Evolutionary conservation across 2,888 invertebrate species (phyloP), one percentile per base, ranked within the genome.

Genomic region (Lamellibrachia columna): DNA sequence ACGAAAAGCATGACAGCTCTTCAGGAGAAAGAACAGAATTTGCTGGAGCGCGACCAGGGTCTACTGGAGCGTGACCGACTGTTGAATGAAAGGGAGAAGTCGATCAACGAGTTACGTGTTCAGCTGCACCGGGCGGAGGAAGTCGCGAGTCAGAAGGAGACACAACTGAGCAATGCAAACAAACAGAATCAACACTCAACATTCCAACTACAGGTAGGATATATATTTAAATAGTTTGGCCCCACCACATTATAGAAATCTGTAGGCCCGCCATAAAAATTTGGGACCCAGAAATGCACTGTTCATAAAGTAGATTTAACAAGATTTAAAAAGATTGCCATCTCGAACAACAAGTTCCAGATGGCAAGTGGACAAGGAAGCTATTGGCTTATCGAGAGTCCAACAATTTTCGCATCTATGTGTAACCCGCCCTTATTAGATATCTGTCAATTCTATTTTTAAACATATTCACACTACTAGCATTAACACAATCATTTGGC

Each of bases 111-210:
- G 91, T 93, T 95, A 53, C 93, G 92, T 22, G 93, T 93, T n/a
- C 93, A 93, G n/a, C 75, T 95, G 22, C 93, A 94, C 28, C 93
- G 92, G 22, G 91, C 92, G 9, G 95, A 96, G 92, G 95, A 95
- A 52, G 93, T 93, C 1, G 60, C 95, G 52, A 92, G 93, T 53
- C 93, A 93, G 92, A 94, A 94, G 92, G 95, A 96, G 15, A 93
- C 94, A 53, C 96, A 96, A 92, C 94, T 95, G 92, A 94, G 93
- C 52, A 93, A 93, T n/a, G 93, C 95, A 90, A 95, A 95, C 92
- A 96, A 96, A 93, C 96, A 96, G 93, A 94, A 95, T 40, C 96
- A 96, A 91, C 95, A 95, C 91, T 93, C 95, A 90, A 94, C 94
- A 75, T 96, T 96, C 93, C 96, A 96, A 93, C 93, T 96, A 15